Evolutionary conservation across 2,113 vertebrate species (phyloP).

Genomic region (Picathartes gymnocephalus): DNA sequence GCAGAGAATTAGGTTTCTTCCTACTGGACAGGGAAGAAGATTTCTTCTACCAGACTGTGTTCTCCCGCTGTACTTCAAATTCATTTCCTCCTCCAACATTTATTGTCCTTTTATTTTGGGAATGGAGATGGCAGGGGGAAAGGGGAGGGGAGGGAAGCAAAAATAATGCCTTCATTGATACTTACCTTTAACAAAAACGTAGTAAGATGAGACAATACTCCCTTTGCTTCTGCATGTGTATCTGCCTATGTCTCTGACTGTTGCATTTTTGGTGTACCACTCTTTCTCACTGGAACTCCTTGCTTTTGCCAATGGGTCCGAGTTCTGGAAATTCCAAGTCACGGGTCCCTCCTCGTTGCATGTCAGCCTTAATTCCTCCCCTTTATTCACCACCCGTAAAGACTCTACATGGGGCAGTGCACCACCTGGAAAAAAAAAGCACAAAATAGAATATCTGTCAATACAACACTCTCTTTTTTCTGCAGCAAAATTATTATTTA

Average conservation of each 20-base stretch:
- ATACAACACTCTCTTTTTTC: background rate
- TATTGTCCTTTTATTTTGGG: background rate
- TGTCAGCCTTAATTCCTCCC: slow-evolving; percentile 44
- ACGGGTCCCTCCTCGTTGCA: slow-evolving; percentile 46
- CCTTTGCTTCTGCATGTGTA: slow-evolving; percentile 81
- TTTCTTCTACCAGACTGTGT: background rate
- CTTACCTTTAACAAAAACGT: slow-evolving; percentile 93
- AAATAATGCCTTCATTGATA: background rate
- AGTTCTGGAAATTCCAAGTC: slow-evolving; percentile 70
- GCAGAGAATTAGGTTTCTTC: background rate
- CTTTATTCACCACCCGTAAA: slow-evolving; percentile 55
- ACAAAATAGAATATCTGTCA: slow-evolving; percentile 12
- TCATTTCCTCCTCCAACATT: background rate
- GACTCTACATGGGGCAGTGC: slow-evolving; percentile 27
- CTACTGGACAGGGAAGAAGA: background rate
- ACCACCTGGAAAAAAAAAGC: slow-evolving; percentile 54
- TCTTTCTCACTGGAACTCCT: slow-evolving; percentile 9
- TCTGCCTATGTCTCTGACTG: slow-evolving; percentile 73
- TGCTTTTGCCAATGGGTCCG: background rate
- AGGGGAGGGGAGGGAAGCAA: background rate
- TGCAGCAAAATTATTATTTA: background rate
- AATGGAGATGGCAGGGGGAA: background rate
- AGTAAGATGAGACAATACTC: slow-evolving; percentile 75
- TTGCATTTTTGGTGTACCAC: slow-evolving; percentile 51
- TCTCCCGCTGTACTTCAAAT: background rate